These are phyloP conservation scores for Crossocerus cetratus DNA, from an alignment of 2,888 invertebrate species.

Conservation along the genomic window DNA sequence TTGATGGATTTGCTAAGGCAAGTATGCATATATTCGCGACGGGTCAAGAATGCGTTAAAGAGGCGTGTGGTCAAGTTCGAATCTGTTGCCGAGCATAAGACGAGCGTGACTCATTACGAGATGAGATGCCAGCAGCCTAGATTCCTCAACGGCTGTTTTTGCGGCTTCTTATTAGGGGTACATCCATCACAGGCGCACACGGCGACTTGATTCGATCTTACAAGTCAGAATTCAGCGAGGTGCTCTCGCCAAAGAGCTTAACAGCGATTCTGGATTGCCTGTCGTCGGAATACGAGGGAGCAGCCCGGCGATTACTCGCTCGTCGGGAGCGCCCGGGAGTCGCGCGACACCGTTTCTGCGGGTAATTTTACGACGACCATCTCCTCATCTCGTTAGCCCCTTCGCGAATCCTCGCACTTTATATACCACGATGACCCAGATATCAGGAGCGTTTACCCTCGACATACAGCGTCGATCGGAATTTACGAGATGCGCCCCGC, in stretches of 20 bases:
- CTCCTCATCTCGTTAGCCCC: slow-evolving; percentile 33
- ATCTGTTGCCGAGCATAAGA: too few species aligned
- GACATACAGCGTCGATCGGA: too few species aligned
- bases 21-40: too few species aligned
- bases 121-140: neutral
- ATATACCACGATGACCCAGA: slow-evolving; percentile 45
- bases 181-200: neutral
- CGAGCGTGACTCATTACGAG: neutral
- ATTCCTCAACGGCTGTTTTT: neutral
- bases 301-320: slow-evolving; percentile 18
- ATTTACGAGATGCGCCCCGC: too few species aligned
- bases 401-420: neutral
- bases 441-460: slow-evolving; percentile 6
- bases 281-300: neutral
- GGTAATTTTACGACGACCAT: slow-evolving; percentile 42
- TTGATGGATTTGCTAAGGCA: too few species aligned
- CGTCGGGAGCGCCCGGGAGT: slow-evolving; percentile 15
- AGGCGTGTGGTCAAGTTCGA: too few species aligned
- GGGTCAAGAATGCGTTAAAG: too few species aligned
- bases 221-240: neutral
- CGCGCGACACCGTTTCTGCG: slow-evolving; percentile 50
- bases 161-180: neutral
- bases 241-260: neutral
- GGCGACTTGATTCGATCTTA: neutral
- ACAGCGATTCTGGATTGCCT: too few species aligned